Percentiles rank a stretch among this genome's conserved stretches.
Evolutionary conservation across 2,113 vertebrate genomes (phyloP).

Genomic region (Procavia capensis): DNA sequence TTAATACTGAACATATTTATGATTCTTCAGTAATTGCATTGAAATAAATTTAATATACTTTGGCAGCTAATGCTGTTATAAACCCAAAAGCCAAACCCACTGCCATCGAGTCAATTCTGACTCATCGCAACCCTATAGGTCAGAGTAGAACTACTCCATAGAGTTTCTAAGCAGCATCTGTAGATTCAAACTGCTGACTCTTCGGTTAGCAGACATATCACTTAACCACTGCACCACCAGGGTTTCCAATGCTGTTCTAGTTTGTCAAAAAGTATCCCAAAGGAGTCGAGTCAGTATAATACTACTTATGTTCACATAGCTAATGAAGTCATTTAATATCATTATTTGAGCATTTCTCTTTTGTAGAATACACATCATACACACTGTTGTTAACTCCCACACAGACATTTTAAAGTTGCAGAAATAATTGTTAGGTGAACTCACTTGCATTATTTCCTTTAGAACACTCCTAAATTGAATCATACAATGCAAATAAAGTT

Average conservation of each 20-base stretch:
- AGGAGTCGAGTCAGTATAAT: background rate
- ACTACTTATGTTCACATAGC: background rate
- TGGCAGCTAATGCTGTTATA: background rate
- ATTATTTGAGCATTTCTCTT: background rate
- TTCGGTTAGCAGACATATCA: too few species aligned
- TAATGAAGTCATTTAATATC: background rate
- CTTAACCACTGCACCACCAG: too few species aligned
- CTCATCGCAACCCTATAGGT: too few species aligned
- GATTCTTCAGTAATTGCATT: background rate
- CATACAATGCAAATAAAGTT: background rate
- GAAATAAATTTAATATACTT: slow-evolving; percentile 13
- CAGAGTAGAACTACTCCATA: too few species aligned
- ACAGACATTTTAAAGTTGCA: background rate
- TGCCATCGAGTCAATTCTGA: too few species aligned
- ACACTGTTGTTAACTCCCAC: background rate
- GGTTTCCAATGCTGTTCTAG: background rate
- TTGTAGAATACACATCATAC: background rate
- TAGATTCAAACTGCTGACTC: too few species aligned
- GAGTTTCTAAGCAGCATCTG: too few species aligned
- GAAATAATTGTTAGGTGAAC: background rate
- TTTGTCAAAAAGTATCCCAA: background rate
- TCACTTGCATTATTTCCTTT: background rate
- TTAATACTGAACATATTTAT: background rate
- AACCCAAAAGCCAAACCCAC: too few species aligned
- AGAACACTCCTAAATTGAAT: background rate